Evolutionary conservation across 1,140 invertebrate genomes (phyloP).

Genomic region (Drosophila subobscura): DNA sequence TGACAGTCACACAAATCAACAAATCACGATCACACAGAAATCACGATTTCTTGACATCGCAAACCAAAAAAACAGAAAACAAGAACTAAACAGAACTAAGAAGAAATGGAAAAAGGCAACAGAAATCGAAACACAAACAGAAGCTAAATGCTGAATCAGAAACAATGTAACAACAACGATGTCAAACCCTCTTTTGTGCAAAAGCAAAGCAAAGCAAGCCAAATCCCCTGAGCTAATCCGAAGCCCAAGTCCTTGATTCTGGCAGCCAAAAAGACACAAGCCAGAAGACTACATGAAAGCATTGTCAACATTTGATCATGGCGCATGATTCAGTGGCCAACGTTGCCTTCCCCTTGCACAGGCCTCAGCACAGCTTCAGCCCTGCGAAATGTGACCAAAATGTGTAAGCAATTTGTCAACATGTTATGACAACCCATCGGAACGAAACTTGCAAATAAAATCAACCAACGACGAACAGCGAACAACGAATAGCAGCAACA

Average conservation of each 20-base stretch:
- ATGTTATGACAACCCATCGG: constrained; percentile 66
- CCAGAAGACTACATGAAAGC: neutral
- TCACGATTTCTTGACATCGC: constrained; percentile 62
- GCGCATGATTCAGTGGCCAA: constrained; percentile 62
- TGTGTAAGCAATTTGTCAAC: constrained; percentile 79
- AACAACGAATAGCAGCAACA: constrained; percentile 17
- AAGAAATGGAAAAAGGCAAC: constrained; percentile 4
- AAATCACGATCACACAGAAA: constrained; percentile 73
- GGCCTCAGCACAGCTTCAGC: constrained; percentile 20
- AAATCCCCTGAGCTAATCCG: neutral
- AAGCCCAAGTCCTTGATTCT: neutral
- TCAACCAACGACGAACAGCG: constrained; percentile 24
- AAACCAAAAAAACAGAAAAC: constrained; percentile 26
- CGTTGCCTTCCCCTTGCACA: neutral
- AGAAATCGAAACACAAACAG: constrained; percentile 4
- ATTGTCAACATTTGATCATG: constrained; percentile 65
- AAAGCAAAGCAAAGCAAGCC: neutral
- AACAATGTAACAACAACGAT: constrained; percentile 9
- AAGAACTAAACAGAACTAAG: constrained; percentile 9
- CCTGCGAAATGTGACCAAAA: constrained; percentile 69
- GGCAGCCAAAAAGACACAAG: constrained; percentile 9
- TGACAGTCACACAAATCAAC: constrained; percentile 72
- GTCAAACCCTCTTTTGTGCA: constrained; percentile 7
- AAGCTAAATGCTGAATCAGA: constrained; percentile 10
- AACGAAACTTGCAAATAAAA: constrained; percentile 38